Conservation (phyloP, 2,888 invertebrate genomes). For the Cyrtodaria siliqua region DNA sequence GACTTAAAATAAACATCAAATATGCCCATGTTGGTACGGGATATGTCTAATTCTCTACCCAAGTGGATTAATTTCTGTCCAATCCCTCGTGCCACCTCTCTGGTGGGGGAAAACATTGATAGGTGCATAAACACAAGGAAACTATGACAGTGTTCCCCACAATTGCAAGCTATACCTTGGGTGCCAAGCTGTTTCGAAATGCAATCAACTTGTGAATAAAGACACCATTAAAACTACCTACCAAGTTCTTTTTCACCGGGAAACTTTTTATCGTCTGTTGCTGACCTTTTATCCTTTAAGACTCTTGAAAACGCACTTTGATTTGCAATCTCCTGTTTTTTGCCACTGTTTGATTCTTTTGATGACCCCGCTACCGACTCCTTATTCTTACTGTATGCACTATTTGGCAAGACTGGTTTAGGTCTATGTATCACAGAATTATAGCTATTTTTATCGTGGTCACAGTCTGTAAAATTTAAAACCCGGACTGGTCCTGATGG, state of each 20-base stretch:
- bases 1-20: no score
- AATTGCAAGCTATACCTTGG: no score
- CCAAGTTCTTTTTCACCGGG: conserved; percentile 70
- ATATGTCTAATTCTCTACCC: no score
- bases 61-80: no score
- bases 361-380: conserved; percentile 28
- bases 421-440: conserved; percentile 61
- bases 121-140: no score
- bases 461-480: conserved; percentile 51
- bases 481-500: conserved; percentile 60
- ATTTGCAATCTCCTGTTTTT: conserved; percentile 35
- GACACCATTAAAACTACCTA: conserved; percentile 7
- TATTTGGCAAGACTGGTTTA: conserved; percentile 61
- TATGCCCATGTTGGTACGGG: no score
- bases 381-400: conserved; percentile 31
- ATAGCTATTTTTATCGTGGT: conserved; percentile 44
- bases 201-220: no score
- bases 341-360: conserved; percentile 42
- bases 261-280: conserved; percentile 45
- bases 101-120: no score
- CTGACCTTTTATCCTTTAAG: conserved; percentile 40
- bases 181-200: no score
- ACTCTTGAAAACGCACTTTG: conserved; percentile 64
- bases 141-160: no score
- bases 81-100: no score